Evolutionary conservation across 2,888 invertebrate genomes (phyloP).

Genomic region (Microdon myrmicae): DNA sequence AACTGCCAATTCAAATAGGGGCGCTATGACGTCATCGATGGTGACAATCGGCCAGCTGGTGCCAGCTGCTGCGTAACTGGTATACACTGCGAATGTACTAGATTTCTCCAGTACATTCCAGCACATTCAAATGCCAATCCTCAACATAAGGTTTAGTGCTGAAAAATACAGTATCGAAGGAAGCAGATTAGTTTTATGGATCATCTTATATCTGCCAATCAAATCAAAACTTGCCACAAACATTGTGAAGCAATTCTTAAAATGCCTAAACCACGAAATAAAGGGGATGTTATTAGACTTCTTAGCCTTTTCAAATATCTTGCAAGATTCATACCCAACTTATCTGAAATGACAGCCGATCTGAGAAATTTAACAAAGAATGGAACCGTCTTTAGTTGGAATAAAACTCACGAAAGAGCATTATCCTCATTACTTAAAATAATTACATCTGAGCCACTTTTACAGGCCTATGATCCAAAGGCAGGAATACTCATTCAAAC

Average conservation of each 20-base stretch:
- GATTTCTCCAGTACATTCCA: too few relatives aligned
- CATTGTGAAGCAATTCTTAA: conserved; percentile 35
- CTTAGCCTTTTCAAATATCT: conserved; percentile 46
- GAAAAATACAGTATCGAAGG: conserved; percentile 53
- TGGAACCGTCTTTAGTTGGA: conserved; percentile 28
- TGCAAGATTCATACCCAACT: conserved; percentile 45
- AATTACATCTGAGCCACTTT: conserved; percentile 18
- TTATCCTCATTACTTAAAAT: conserved; percentile 12
- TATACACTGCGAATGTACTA: too few relatives aligned
- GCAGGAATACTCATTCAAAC: conserved; percentile 56
- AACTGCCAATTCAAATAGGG: too few relatives aligned
- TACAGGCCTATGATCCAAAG: conserved; percentile 43
- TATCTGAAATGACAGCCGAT: conserved; percentile 27
- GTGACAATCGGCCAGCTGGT: too few relatives aligned
- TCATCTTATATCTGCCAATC: conserved; percentile 43
- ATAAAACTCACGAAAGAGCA: conserved; percentile 20
- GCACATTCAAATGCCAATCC: too few relatives aligned
- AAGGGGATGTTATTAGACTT: conserved; percentile 24
- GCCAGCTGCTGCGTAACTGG: too few relatives aligned
- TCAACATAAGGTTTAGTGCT: conserved; percentile 56
- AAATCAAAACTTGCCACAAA: conserved; percentile 37
- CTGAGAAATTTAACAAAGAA: conserved; percentile 30
- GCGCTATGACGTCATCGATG: too few relatives aligned
- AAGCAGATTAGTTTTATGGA: conserved; percentile 54
- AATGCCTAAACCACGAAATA: conserved; percentile 19